Percentiles rank a stretch among this genome's conserved stretches.
Conservation (phyloP, 2,113 vertebrate genomes). For the Natator depressus region DNA sequence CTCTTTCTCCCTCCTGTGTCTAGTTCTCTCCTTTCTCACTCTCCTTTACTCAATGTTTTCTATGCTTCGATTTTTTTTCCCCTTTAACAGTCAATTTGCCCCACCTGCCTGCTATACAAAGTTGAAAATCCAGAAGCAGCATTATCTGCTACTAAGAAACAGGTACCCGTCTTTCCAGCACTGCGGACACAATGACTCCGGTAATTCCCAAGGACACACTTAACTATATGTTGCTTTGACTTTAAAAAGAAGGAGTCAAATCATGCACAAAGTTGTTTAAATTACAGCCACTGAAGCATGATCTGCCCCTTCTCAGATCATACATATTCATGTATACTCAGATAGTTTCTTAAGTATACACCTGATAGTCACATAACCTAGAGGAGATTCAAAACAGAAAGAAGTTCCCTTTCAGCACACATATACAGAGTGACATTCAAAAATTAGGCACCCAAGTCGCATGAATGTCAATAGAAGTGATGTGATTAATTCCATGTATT, state of each 20-base stretch:
- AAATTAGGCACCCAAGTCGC: background rate
- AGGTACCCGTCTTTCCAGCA: background rate
- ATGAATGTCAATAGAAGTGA: background rate
- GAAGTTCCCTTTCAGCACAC: background rate
- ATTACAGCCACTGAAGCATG: background rate
- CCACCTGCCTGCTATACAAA: background rate
- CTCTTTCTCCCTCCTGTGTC: background rate
- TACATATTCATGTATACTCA: no score
- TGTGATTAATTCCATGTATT: background rate
- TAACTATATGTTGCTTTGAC: background rate
- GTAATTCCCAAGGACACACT: background rate
- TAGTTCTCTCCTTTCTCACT: background rate
- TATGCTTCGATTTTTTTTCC: accelerated
- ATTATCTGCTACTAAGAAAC: background rate
- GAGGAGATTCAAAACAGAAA: background rate
- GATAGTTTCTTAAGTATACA: background rate
- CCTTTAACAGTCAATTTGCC: background rate
- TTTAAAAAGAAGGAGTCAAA: background rate
- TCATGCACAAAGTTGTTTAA: background rate
- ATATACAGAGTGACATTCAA: background rate
- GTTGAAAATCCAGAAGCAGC: background rate
- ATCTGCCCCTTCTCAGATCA: background rate
- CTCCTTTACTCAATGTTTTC: background rate
- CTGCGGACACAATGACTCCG: background rate
- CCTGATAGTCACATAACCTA: background rate